Conservation (phyloP, 2,113 vertebrate species). For the Nicator chloris region DNA sequence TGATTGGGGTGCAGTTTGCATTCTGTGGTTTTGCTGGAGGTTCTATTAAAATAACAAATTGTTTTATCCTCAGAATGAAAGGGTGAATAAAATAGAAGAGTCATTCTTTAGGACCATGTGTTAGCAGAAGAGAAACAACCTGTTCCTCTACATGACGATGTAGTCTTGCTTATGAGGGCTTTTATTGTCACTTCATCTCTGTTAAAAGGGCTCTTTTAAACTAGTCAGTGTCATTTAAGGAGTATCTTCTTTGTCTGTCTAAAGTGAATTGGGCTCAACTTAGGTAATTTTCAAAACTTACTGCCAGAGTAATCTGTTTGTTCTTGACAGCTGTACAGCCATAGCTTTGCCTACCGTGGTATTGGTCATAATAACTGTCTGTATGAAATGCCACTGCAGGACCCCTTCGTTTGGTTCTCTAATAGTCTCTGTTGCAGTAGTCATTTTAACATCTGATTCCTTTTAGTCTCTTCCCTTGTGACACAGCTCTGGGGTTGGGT, state of each 20-base stretch:
- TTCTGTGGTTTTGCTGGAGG: background rate
- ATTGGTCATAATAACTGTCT: background rate
- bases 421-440: background rate
- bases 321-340: background rate
- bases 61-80: background rate
- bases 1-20: background rate
- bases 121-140: background rate
- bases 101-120: fast-evolving
- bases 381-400: background rate
- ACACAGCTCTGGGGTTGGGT: background rate
- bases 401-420: background rate
- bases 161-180: background rate
- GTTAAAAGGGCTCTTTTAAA: background rate
- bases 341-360: background rate
- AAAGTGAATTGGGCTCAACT: background rate
- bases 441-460: background rate
- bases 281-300: background rate
- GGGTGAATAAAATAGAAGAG: background rate
- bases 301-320: background rate
- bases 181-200: background rate
- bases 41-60: background rate
- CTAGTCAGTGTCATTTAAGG: background rate
- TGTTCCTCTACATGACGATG: background rate
- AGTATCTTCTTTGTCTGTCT: background rate
- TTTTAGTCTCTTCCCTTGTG: background rate